Percentiles rank a stretch among this genome's conserved stretches.
phyloP scores from a whole-genome alignment of 2,888 invertebrate genomes.

The Ophraella communa region DNA sequence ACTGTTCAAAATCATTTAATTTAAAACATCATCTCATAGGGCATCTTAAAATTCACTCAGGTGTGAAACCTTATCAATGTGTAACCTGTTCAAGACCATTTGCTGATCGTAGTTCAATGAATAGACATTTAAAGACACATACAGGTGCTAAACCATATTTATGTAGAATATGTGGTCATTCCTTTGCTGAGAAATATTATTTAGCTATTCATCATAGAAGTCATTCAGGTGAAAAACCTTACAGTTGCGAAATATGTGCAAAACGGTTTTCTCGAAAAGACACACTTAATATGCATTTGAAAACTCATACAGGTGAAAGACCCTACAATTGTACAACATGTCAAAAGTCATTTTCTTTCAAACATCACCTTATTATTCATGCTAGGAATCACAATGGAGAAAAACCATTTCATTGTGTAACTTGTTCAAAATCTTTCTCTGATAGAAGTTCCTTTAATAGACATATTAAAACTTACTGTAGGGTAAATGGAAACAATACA shows the following conservation, averaged over 20 bases:
- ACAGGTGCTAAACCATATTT: background rate
- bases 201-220: conserved; percentile 2
- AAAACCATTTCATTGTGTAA: background rate
- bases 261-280: background rate
- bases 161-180: conserved; percentile 4
- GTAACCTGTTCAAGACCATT: background rate
- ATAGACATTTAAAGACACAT: conserved; percentile 2
- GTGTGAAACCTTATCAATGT: background rate
- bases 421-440: conserved; percentile 1
- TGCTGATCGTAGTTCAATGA: conserved; percentile 2
- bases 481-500: background rate
- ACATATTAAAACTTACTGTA: conserved; percentile 1
- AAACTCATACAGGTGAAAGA: background rate
- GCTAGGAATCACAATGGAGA: background rate
- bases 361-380: conserved; percentile 1
- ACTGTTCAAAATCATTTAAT: background rate
- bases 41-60: conserved; percentile 1
- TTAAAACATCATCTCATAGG: conserved; percentile 3
- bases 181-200: conserved; percentile 4
- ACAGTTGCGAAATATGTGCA: background rate
- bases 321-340: background rate
- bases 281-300: background rate
- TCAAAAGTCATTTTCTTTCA: background rate
- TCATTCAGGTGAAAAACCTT: conserved; percentile 1
- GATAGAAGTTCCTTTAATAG: conserved; percentile 6